phyloP scores from a whole-genome alignment of 2,888 invertebrate genomes.

The Hermaeophaga mercurialis region DNA sequence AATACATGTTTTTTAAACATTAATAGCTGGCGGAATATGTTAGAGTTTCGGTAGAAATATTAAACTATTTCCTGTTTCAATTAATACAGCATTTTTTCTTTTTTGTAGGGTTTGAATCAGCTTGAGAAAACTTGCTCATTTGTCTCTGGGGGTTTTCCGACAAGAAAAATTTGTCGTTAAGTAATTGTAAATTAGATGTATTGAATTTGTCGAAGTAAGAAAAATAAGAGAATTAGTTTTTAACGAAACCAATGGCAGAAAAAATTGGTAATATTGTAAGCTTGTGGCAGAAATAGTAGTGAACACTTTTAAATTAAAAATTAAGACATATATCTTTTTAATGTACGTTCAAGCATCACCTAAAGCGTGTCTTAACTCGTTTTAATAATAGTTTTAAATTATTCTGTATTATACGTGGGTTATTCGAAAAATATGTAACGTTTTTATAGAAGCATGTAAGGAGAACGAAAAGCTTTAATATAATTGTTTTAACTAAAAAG shows the following conservation, averaged over 20 bases:
- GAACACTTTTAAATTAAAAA: constrained; percentile 17
- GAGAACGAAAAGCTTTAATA: not conserved
- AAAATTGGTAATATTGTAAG: constrained; percentile 42
- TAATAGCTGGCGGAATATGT: too few relatives aligned
- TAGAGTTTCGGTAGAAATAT: too few relatives aligned
- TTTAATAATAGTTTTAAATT: not conserved
- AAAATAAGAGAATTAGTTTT: constrained; percentile 25
- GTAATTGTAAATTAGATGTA: constrained; percentile 28
- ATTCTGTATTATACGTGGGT: constrained; percentile 2
- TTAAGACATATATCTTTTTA: constrained; percentile 32
- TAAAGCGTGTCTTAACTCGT: constrained; percentile 47
- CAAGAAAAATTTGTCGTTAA: constrained; percentile 21
- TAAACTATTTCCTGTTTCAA: too few relatives aligned
- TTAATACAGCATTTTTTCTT: too few relatives aligned
- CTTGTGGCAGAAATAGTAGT: constrained; percentile 40
- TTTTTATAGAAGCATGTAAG: not conserved
- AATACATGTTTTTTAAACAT: too few relatives aligned
- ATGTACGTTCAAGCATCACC: constrained; percentile 45
- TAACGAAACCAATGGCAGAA: constrained; percentile 39
- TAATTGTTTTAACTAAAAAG: not conserved
- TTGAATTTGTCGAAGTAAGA: constrained; percentile 26
- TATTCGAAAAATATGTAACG: not conserved
- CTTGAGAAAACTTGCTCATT: constrained; percentile 22
- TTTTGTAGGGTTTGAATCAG: constrained; percentile 19
- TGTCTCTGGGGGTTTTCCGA: constrained; percentile 13